phyloP scores from a whole-genome alignment of 1,140 invertebrate species.

The Drosophila obscura region DNA sequence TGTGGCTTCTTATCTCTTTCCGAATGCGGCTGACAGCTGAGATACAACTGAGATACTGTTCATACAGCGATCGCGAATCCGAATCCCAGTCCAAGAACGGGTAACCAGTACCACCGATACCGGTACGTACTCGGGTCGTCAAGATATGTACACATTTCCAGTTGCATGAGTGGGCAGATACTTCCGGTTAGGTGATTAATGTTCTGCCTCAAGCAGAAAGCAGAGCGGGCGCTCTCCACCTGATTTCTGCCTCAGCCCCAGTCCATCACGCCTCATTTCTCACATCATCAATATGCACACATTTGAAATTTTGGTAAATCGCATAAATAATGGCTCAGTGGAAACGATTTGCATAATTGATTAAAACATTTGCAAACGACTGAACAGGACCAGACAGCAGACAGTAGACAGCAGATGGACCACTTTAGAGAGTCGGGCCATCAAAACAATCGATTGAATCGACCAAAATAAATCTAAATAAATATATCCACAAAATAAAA shows the following conservation, averaged over 20 bases:
- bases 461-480: slow-evolving; percentile 21
- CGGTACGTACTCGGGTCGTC: too few relatives aligned
- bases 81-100: too few relatives aligned
- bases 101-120: too few relatives aligned
- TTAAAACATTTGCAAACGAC: slow-evolving; percentile 41
- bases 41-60: too few relatives aligned
- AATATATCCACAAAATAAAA: slow-evolving; percentile 38
- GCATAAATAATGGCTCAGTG: slow-evolving; percentile 50
- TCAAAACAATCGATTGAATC: not conserved
- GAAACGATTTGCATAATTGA: slow-evolving; percentile 65
- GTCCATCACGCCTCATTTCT: slow-evolving; percentile 27
- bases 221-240: too few relatives aligned
- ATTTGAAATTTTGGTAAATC: slow-evolving; percentile 5
- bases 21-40: too few relatives aligned
- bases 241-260: too few relatives aligned
- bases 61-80: too few relatives aligned
- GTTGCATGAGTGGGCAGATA: too few relatives aligned
- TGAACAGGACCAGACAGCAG: slow-evolving; percentile 2
- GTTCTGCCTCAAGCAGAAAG: too few relatives aligned
- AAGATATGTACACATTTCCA: too few relatives aligned
- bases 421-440: slow-evolving; percentile 22
- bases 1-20: slow-evolving; percentile 1
- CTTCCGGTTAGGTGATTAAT: too few relatives aligned
- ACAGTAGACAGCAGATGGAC: slow-evolving; percentile 16
- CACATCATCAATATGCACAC: slow-evolving; percentile 32